These are phyloP conservation scores for Diglossa cyanea DNA, from an alignment of 2,797 vertebrate genomes.

Conservation along the genomic window DNA sequence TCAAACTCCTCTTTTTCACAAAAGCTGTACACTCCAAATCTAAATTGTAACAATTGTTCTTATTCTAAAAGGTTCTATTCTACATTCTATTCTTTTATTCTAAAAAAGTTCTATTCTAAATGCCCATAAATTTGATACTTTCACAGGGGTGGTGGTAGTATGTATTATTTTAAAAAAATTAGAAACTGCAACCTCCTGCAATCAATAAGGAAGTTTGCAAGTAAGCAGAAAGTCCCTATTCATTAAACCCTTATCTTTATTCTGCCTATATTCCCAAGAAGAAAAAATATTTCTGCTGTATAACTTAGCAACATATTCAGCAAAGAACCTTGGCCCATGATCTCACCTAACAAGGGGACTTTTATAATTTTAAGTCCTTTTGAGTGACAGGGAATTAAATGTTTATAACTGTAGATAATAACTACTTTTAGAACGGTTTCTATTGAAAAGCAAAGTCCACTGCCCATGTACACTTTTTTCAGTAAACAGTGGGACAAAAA, in stretches of 20 bases:
- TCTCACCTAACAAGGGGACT: background rate
- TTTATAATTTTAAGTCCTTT: background rate
- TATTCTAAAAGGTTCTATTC: background rate
- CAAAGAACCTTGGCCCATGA: background rate
- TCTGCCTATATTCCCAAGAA: background rate
- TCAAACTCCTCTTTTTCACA: background rate
- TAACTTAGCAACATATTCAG: background rate
- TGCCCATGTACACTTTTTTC: background rate
- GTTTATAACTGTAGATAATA: slow-evolving; percentile 34
- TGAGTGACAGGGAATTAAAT: slow-evolving; percentile 32
- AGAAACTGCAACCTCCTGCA: background rate
- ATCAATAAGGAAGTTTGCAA: background rate
- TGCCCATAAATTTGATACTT: background rate
- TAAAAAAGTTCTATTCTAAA: background rate
- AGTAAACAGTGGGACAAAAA: background rate
- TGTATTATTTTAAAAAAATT: background rate
- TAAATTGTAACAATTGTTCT: background rate
- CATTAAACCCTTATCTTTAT: background rate
- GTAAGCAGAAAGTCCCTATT: background rate
- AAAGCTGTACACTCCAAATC: background rate
- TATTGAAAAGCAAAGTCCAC: slow-evolving; percentile 26
- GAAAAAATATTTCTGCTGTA: background rate
- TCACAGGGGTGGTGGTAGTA: accelerated
- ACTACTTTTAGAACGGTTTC: slow-evolving; percentile 52
- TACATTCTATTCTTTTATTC: background rate